A percentile compares a stretch with the other conserved stretches of the same genome.
Conservation (phyloP, 2,888 invertebrate species). For the Synanthedon andrenaeformis region DNA sequence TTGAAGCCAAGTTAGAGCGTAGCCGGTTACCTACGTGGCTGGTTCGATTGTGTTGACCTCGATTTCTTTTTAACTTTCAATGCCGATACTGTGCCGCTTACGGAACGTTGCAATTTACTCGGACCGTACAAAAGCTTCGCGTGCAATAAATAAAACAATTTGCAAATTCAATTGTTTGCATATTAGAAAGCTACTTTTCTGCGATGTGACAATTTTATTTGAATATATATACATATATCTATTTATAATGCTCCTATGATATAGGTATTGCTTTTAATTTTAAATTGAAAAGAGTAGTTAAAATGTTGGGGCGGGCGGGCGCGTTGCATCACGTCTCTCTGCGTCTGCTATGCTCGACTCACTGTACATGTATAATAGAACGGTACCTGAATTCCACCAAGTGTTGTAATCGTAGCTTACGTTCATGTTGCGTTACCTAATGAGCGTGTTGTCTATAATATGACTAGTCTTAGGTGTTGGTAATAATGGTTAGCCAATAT, state of each 20-base stretch:
- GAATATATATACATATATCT: too few species aligned
- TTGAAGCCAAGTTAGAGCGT: not conserved
- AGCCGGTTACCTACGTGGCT: slow-evolving; percentile 53
- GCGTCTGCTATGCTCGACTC: too few species aligned
- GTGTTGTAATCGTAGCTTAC: slow-evolving; percentile 59
- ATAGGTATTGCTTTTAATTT: too few species aligned
- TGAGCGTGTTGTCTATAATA: slow-evolving; percentile 18
- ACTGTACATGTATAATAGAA: slow-evolving; percentile 24
- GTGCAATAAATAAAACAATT: too few species aligned
- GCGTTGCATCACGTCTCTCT: too few species aligned
- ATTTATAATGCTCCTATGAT: too few species aligned
- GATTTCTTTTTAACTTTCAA: slow-evolving; percentile 70
- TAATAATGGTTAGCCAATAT: not conserved
- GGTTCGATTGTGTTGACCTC: slow-evolving; percentile 55
- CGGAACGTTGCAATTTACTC: slow-evolving; percentile 10
- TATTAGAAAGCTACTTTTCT: too few species aligned
- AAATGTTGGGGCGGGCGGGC: too few species aligned
- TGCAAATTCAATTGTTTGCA: too few species aligned
- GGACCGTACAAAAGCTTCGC: not conserved
- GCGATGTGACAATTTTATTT: too few species aligned
- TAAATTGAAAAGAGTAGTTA: too few species aligned
- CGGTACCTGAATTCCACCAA: slow-evolving; percentile 49
- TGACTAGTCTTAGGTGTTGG: not conserved
- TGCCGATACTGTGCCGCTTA: slow-evolving; percentile 33
- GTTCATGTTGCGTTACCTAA: slow-evolving; percentile 54